Evolutionary conservation across 2,888 invertebrate genomes (phyloP).

Genomic region (Melieria omissa): DNA sequence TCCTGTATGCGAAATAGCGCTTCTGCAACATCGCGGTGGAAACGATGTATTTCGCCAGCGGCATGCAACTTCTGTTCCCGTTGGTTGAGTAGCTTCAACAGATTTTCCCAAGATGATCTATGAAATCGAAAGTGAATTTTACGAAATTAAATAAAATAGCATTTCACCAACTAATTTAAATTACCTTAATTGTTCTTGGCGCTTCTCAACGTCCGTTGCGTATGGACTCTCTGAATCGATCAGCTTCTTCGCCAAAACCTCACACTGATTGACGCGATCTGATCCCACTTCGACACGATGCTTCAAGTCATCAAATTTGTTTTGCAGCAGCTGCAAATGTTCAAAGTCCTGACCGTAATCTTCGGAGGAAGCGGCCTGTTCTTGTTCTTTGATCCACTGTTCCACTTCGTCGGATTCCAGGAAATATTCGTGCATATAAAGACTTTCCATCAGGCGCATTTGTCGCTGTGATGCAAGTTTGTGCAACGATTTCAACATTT

Average conservation of each 20-base stretch:
- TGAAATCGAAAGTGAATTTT: slow-evolving; percentile 28
- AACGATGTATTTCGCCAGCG: slow-evolving; percentile 96
- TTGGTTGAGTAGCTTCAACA: slow-evolving; percentile 86
- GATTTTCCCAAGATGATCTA: slow-evolving; percentile 86
- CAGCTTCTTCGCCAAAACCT: slow-evolving; percentile 88
- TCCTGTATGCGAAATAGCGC: slow-evolving; percentile 89
- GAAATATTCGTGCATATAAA: slow-evolving; percentile 91
- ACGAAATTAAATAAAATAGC: not conserved
- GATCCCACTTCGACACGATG: slow-evolving; percentile 90
- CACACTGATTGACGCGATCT: slow-evolving; percentile 90
- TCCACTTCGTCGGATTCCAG: slow-evolving; percentile 90
- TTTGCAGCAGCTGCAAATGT: slow-evolving; percentile 84
- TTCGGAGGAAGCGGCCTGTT: slow-evolving; percentile 87
- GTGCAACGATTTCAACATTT: slow-evolving; percentile 83
- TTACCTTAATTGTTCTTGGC: slow-evolving; percentile 89
- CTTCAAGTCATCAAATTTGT: slow-evolving; percentile 93
- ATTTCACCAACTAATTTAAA: slow-evolving; percentile 45
- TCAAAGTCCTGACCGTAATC: slow-evolving; percentile 96
- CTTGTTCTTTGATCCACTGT: slow-evolving; percentile 92
- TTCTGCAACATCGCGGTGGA: slow-evolving; percentile 95
- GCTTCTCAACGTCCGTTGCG: slow-evolving; percentile 83
- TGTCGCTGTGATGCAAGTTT: slow-evolving; percentile 82
- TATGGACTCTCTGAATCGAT: slow-evolving; percentile 87
- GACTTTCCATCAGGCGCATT: slow-evolving; percentile 88
- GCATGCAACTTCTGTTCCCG: slow-evolving; percentile 89